phyloP scores from a whole-genome alignment of 1,140 invertebrate species.

The Vollenhovia emeryi region DNA sequence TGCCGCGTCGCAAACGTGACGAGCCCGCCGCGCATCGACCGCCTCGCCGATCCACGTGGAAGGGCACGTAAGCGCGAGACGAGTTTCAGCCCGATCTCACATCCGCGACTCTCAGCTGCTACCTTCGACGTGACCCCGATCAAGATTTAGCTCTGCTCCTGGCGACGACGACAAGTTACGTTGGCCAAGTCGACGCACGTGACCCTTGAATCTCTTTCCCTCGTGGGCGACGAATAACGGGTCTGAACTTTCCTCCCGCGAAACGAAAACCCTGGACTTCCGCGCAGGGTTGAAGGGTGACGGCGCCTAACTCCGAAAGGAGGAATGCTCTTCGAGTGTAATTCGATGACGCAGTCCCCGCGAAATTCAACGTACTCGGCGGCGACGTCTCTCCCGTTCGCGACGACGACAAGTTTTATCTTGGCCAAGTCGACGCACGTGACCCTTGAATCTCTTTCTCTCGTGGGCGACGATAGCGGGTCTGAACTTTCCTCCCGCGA shows the following conservation, averaged over 20 bases:
- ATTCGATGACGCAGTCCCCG: not conserved
- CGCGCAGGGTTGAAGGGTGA: not conserved
- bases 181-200: not conserved
- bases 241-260: not conserved
- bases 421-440: not conserved
- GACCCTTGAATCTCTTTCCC: not conserved
- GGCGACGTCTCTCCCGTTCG: constrained; percentile 46
- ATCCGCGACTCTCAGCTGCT: constrained; percentile 45
- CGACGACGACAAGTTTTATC: not conserved
- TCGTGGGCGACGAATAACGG: not conserved
- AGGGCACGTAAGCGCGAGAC: not conserved
- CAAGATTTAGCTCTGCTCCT: not conserved
- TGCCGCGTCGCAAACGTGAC: not conserved
- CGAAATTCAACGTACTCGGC: not conserved
- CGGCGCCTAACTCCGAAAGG: not conserved
- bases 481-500: not conserved
- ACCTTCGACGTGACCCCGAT: not conserved
- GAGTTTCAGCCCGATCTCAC: not conserved
- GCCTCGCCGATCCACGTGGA: not conserved
- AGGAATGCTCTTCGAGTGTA: not conserved
- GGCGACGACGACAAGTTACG: not conserved
- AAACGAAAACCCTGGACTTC: not conserved
- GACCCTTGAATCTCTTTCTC: not conserved
- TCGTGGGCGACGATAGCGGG: not conserved
- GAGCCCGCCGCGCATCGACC: too few species aligned